Evolutionary conservation across 2,888 invertebrate species (phyloP).

Genomic region (Lasioglossum malachurum): DNA sequence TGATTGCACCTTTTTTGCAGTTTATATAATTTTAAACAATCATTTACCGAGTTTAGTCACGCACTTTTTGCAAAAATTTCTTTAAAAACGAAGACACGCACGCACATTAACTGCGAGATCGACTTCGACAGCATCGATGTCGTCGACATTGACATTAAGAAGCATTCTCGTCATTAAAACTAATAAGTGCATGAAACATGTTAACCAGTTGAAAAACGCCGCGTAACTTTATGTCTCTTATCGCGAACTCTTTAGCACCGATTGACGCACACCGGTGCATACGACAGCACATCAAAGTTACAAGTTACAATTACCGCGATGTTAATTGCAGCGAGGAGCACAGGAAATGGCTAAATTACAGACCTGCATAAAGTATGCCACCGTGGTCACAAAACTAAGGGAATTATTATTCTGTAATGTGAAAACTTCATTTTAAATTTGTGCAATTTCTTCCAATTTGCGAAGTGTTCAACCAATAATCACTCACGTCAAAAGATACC

Average conservation of each 20-base stretch:
- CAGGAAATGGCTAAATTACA: background rate
- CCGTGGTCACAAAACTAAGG: background rate
- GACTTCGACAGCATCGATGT: slow-evolving; percentile 26
- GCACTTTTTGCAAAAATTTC: background rate
- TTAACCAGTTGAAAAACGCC: slow-evolving; percentile 42
- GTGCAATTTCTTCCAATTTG: background rate
- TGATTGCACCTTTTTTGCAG: background rate
- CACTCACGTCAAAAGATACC: background rate
- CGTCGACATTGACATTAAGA: slow-evolving; percentile 19
- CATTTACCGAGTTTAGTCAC: background rate
- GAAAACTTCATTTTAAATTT: background rate
- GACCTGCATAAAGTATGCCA: background rate
- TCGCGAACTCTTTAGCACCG: slow-evolving; percentile 28
- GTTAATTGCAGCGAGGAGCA: slow-evolving; percentile 3
- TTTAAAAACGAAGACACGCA: background rate
- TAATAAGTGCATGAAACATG: slow-evolving; percentile 42
- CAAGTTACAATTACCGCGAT: slow-evolving; percentile 11
- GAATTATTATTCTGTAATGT: background rate
- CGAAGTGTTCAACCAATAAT: background rate
- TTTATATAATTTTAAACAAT: background rate
- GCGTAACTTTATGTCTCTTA: slow-evolving; percentile 32
- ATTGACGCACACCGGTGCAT: slow-evolving; percentile 27
- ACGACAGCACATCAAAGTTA: background rate
- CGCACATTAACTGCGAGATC: slow-evolving; percentile 38
- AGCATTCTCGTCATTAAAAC: slow-evolving; percentile 38